Conservation (phyloP, 2,797 vertebrate genomes). For the Xiphorhynchus erythropygius region DNA sequence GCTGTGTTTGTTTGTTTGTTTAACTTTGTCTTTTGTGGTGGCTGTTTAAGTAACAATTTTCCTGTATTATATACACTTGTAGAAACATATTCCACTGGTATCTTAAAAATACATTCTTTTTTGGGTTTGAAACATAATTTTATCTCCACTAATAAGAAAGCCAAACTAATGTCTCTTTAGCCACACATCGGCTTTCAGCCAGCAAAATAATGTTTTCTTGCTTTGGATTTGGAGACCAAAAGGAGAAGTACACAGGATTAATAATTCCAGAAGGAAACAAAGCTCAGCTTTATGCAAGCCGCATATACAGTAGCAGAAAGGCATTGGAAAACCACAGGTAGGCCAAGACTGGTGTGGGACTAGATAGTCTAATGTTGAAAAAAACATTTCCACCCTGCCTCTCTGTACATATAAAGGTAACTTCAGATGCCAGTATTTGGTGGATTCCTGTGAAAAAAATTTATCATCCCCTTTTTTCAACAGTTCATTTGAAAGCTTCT, state of each 20-base stretch:
- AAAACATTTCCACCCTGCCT: not conserved
- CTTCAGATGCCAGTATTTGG: not conserved
- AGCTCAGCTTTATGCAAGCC: not conserved
- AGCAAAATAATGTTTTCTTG: not conserved
- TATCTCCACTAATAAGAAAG: not conserved
- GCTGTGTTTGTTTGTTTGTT: no score
- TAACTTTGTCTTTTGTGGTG: not conserved
- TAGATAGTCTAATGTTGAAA: not conserved
- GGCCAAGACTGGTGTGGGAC: not conserved
- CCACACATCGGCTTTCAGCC: not conserved
- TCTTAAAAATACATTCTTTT: not conserved
- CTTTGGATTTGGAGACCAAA: not conserved
- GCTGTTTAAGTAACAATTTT: not conserved
- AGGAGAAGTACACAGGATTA: not conserved
- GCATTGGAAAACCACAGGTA: not conserved
- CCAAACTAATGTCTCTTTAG: not conserved
- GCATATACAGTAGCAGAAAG: not conserved
- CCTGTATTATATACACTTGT: not conserved
- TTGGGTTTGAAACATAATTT: not conserved
- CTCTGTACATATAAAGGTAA: not conserved
- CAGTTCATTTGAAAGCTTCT: not conserved
- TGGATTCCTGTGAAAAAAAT: not conserved
- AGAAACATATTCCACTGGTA: rapidly evolving
- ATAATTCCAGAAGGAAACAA: not conserved
- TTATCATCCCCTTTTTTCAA: not conserved